phyloP scores from a whole-genome alignment of 2,113 vertebrate species.

The Pycnonotus jocosus region DNA sequence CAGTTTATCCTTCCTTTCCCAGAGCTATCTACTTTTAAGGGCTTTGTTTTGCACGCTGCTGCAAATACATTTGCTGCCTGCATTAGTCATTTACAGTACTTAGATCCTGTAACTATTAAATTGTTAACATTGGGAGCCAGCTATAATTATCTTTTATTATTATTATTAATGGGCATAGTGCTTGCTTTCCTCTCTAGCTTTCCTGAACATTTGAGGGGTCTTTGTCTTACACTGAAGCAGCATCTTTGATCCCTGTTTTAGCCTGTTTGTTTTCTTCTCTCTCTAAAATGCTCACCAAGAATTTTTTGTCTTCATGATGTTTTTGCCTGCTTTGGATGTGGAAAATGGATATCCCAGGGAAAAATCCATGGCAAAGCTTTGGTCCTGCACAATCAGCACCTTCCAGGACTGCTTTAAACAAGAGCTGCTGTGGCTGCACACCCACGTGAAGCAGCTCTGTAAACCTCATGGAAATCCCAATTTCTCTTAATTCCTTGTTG shows the following conservation, averaged over 20 bases:
- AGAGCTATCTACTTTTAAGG: conserved; percentile 39
- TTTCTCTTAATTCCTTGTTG: neutral
- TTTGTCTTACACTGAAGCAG: neutral
- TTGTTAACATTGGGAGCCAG: conserved; percentile 52
- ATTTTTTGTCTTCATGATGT: neutral
- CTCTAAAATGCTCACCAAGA: neutral
- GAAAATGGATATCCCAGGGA: neutral
- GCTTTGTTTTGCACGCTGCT: conserved; percentile 16
- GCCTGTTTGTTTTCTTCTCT: neutral
- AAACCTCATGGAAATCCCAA: neutral
- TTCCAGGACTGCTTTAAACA: neutral
- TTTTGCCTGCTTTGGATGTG: neutral
- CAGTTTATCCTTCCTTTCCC: conserved; percentile 11
- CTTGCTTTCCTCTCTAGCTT: neutral
- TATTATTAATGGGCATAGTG: conserved; percentile 20
- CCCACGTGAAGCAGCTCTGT: neutral
- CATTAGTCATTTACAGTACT: conserved; percentile 58
- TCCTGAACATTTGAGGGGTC: neutral
- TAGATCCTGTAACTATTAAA: conserved; percentile 44
- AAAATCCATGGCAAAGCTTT: neutral
- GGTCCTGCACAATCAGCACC: neutral
- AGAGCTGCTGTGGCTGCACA: neutral
- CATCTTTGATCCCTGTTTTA: neutral
- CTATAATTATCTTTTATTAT: conserved; percentile 49
- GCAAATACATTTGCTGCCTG: conserved; percentile 16